Base-by-base conservation (phyloP, 2,888 invertebrate genomes). In the Silvanus unidentatus region DNA sequence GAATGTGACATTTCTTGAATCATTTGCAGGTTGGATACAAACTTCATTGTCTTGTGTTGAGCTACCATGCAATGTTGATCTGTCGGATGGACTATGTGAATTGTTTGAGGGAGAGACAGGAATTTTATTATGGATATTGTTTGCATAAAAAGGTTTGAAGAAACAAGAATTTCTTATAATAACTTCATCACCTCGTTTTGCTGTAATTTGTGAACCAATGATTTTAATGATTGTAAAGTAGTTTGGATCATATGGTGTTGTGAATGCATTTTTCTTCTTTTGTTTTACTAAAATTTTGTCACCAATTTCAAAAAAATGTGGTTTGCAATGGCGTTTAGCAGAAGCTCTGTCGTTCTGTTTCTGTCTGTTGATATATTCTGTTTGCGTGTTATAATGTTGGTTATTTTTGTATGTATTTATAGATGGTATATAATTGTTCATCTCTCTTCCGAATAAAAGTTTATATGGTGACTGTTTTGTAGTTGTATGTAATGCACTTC, bases 401-500 rank as follows among this genome's bases (percentile, higher is more conserved):
- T 32, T 32, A 11, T n/a, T 32, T 32, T 32, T 9, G 3, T 12
- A 8, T 5, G 4, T 32, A 12, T 15, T 11, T 29, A 27, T 16
- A 1, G 15, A 36, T n/a, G 37, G 44, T 16, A 41, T n/a, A 32
- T 34, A 45, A 22, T 32, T 39, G 8, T 45, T 48, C 13, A 48
- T 30, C 30, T 34, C 15, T 45, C 45, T 45, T 12, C 38, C 36
- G 34, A 45, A 48, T 3, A 48, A 6, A 3, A 39, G 4, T 32
- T 42, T 28, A 48, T 15, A 49, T 2, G 42, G 41, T 39, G 43
- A 37, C 22, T 34, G 28, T 15, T 34, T n/a, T 10, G 46, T 49
- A 11, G 42, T 27, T 1, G 34, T n/a, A 37, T 48, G 48, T n/a
- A 40, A 42, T 35, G 45, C 45, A 27, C 45, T 45, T 39, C 48